Conservation (phyloP, 92 coral and sea anemone genomes). For the Anthopleura xanthogrammica region DNA sequence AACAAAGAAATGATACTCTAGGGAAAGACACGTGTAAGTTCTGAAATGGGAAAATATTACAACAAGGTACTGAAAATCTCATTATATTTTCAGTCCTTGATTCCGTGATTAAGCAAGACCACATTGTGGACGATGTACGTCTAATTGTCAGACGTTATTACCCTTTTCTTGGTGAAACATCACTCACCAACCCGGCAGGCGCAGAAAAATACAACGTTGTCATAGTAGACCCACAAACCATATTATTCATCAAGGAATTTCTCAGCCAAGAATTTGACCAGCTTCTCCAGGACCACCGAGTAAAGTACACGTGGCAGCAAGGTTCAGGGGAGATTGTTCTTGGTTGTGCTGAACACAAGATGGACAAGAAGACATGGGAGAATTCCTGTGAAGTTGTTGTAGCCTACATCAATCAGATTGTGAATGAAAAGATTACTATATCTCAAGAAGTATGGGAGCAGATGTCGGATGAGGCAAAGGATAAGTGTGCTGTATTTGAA, state of each 20-base stretch:
- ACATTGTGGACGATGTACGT: constrained; percentile 24
- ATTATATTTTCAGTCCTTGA: constrained; percentile 26
- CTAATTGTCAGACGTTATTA: constrained; percentile 36
- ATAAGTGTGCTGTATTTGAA: neutral
- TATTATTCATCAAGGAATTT: constrained; percentile 1
- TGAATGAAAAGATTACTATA: neutral
- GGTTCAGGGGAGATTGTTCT: constrained; percentile 11
- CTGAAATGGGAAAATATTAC: neutral
- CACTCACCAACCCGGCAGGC: neutral
- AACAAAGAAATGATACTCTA: too few species aligned
- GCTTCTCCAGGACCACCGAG: neutral
- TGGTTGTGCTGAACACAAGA: neutral
- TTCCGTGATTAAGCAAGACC: constrained; percentile 15
- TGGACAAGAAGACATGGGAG: constrained; percentile 20
- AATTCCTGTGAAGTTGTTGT: constrained; percentile 14
- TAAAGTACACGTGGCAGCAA: constrained; percentile 13
- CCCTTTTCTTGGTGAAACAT: constrained; percentile 43
- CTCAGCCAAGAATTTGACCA: constrained; percentile 3
- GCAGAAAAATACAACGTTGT: neutral
- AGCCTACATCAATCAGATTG: neutral
- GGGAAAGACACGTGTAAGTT: neutral
- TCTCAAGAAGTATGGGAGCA: constrained; percentile 14
- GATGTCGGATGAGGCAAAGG: neutral
- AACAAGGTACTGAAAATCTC: too few species aligned
- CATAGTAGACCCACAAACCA: constrained; percentile 1